Base-by-base conservation (phyloP, 2,113 vertebrate genomes). In the Poeciliopsis turrubarensis region DNA sequence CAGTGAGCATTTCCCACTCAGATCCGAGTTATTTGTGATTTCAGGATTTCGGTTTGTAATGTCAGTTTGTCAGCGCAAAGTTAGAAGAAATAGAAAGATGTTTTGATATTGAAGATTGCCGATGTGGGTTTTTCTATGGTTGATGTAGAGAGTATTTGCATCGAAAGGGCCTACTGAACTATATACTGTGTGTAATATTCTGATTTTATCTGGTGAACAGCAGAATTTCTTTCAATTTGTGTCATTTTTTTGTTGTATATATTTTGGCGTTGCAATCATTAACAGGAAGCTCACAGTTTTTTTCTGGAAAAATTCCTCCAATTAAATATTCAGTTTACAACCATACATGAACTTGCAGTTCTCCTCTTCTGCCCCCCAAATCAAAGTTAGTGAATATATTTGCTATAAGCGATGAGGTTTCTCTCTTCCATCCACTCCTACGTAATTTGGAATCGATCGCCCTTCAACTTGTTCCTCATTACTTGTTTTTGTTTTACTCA, bases 21-120 rank as follows among this genome's bases (percentile, higher is more conserved):
- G 39, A 62, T 71, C 72, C 70, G 78, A 87, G 79, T 41, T 79
- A 80, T 57, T 25, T 57, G 51, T 57, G 51, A 17, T n/a, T 57
- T 25, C 17, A 57, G 51, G 7, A 6, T 57, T 57, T 57, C 5
- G 22, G 51, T 57, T 57, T 25, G 22, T 25, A 51, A 19, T 51
- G 17, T 51, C 19, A 51, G 19, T 51, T 22, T 51, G 4, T 51
- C 47, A 22, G 5, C 19, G 15, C 47, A 51, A 51, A 51, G 15
- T 54, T 54, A 19, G 17, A 54, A 54, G 47, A 54, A 54, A 25
- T 22, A 9, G 6, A 22, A 54, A 54, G 47, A 54, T 15, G 15
- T 25, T 54, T 44, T 44, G 41, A 17, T 13, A 13, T 47, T 47
- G 14, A 19, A 47, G 44, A 5, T 47, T 47, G 17, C 7, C 44